A percentile compares a stretch with the other conserved stretches of the same genome.
Conservation (phyloP, 2,888 invertebrate genomes). For the Alentia gelatinosa region DNA sequence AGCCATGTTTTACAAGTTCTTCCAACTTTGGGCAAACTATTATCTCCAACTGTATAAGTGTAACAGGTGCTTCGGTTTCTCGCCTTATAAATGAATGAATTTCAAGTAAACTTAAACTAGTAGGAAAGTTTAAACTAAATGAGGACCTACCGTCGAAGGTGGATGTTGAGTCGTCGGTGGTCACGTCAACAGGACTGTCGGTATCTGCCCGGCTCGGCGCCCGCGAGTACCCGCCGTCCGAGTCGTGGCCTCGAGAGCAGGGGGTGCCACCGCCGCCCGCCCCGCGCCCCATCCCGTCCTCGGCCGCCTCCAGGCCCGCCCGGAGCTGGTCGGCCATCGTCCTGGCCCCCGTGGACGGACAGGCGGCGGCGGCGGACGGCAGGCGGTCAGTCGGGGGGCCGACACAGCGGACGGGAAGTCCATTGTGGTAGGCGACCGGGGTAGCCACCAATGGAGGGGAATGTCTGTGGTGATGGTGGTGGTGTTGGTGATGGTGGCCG, state of each 20-base stretch:
- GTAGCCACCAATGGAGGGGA: neutral
- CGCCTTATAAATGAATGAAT: no score
- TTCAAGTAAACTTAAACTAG: no score
- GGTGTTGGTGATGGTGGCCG: neutral
- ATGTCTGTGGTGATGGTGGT: neutral
- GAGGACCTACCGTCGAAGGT: slow-evolving; percentile 20
- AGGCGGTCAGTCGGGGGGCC: neutral
- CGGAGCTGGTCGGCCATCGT: slow-evolving; percentile 47
- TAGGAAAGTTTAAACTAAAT: no score
- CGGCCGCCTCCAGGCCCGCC: slow-evolving; percentile 45
- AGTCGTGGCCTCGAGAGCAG: slow-evolving; percentile 11
- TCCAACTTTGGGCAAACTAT: no score
- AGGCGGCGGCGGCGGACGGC: neutral
- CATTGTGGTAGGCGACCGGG: slow-evolving; percentile 35
- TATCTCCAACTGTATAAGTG: no score
- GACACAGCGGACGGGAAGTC: neutral
- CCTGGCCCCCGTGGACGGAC: neutral
- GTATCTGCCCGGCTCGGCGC: slow-evolving; percentile 35
- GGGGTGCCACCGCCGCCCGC: neutral
- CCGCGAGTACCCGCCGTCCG: slow-evolving; percentile 16
- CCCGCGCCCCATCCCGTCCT: neutral
- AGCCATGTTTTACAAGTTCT: no score
- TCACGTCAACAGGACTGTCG: slow-evolving; percentile 46
- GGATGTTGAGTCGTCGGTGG: slow-evolving; percentile 38
- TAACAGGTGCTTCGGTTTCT: no score